Base-by-base conservation (phyloP, 2,888 invertebrate species). In the Ptychoptera albimana region DNA sequence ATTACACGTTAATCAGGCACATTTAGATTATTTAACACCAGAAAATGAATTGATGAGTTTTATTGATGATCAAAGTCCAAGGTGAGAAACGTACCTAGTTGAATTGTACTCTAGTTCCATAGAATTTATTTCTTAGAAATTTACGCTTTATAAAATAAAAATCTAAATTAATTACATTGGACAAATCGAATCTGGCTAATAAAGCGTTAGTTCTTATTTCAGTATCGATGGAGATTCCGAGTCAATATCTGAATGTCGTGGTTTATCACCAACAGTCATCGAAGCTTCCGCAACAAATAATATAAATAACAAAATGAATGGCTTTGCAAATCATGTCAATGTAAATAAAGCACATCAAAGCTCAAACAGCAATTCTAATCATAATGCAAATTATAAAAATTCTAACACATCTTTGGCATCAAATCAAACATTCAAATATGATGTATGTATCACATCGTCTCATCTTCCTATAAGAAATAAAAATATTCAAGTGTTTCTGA, bases 1-100 rank as follows among this genome's bases (percentile, higher is more conserved):
- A 49, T 68, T 79, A 2, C 88, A 87, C 58, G 86, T 87, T 2
- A 85, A 86, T 60, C 77, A 79, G 52, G 83, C 80, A n/a, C 88
- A 88, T 64, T 70, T 86, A 50, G 84, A 86, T 59, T 84, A 82
- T 58, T 64, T 85, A 42, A 85, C 84, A 38, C 85, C 85, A 1
- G 83, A 84, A 58, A 73, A 79, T 49, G 83, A 84, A 57, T 68
- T 78, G 51, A 75, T 82, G 72, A 77, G 79, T 29, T 83, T 83
- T 54, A 82, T 84, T 50, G 84, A 84, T 60, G 82, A 83, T 50
- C 73, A 79, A 53, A 73, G 72, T 53, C 72, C 72, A 29, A 68
- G 71, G 73, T 72, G 57, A 57, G 55, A 23, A 23, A n/a, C n/a
- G n/a, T n/a, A n/a, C n/a, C n/a, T n/a, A n/a, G 41, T 36, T 35